Evolutionary conservation across 1,140 invertebrate species (phyloP).

Genomic region (roundworm (Caenorhabditis elegans)): WBcel235 BX284604.4:10052501-10053000

Average conservation of each 20-base stretch:
- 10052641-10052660: background rate
- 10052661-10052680: background rate
- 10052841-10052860: background rate
- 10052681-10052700: background rate
- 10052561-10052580: too few species aligned
- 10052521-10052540: background rate
- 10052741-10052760: too few species aligned
- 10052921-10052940: background rate
- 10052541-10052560: too few species aligned
- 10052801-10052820: conserved; percentile 26
- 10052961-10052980: background rate
- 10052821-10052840: conserved; percentile 26
- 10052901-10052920: conserved; percentile 15
- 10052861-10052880: background rate
- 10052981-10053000: background rate
- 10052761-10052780: background rate
- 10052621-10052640: background rate
- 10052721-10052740: background rate
- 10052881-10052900: background rate
- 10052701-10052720: conserved; percentile 5
- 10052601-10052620: background rate
- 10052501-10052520: conserved; percentile 11
- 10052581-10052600: conserved; percentile 16
- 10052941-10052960: background rate
- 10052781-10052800: background rate